These are phyloP conservation scores for Bubo scandiacus DNA, from an alignment of 2,113 vertebrate genomes.

Conservation along the genomic window DNA sequence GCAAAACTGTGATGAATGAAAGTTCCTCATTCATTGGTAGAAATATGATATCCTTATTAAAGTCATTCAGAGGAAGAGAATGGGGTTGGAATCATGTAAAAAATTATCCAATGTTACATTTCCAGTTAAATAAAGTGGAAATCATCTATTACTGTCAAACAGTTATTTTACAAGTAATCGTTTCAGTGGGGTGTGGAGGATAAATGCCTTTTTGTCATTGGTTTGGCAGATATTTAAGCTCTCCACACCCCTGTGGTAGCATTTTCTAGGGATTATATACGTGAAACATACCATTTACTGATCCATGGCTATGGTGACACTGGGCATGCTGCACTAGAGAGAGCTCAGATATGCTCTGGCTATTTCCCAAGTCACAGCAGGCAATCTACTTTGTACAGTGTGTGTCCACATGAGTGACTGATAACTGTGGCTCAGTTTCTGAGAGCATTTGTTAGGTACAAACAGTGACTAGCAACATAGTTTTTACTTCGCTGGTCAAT, in stretches of 20 bases:
- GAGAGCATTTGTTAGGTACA: neutral
- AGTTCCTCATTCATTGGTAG: neutral
- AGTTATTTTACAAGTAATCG: neutral
- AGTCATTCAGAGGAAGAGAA: neutral
- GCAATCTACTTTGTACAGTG: neutral
- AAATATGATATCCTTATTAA: neutral
- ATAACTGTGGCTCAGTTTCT: neutral
- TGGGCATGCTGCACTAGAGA: neutral
- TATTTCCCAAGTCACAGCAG: constrained; percentile 7
- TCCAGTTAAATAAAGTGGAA: neutral
- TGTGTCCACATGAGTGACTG: neutral
- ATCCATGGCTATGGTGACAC: neutral
- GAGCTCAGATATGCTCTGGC: neutral
- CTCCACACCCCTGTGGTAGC: accelerated
- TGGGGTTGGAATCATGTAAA: neutral
- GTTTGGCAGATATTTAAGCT: neutral
- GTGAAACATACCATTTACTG: neutral
- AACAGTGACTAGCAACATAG: neutral
- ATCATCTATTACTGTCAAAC: neutral
- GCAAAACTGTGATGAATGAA: neutral
- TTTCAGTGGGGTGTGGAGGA: neutral
- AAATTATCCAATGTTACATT: neutral
- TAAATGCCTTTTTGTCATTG: neutral
- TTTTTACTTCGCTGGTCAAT: neutral
- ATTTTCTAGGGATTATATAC: neutral